phyloP scores from a whole-genome alignment of 2,113 vertebrate genomes.

The Peromyscus leucopus region DNA sequence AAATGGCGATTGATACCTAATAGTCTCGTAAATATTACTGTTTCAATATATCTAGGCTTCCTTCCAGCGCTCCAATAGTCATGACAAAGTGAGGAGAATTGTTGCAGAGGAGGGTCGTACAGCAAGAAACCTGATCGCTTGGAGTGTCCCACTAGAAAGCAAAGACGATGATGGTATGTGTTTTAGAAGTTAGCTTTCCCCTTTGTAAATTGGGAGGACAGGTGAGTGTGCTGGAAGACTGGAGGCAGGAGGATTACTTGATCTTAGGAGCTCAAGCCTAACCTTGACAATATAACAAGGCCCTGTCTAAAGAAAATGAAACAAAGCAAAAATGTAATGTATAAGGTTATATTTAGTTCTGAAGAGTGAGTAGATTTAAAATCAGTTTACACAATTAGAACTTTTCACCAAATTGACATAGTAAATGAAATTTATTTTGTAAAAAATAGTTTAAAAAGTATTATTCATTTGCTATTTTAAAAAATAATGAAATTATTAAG shows the following conservation, averaged over 20 bases:
- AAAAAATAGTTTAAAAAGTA: slow-evolving; percentile 40
- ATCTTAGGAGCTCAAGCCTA: not conserved
- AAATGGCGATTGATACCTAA: not conserved
- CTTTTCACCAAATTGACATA: not conserved
- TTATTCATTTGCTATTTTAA: slow-evolving; percentile 48
- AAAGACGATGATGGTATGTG: slow-evolving; percentile 96
- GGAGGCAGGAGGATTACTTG: not conserved
- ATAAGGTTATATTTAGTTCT: not conserved
- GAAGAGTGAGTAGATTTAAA: slow-evolving; percentile 17
- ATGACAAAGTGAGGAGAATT: slow-evolving; percentile 98
- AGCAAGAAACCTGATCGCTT: slow-evolving; percentile 97
- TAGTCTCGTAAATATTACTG: not conserved
- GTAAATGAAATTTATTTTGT: slow-evolving; percentile 48
- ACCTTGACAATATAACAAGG: not conserved
- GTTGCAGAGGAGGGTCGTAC: slow-evolving; percentile 98
- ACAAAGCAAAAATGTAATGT: not conserved
- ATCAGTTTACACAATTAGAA: not conserved
- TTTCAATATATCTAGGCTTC: slow-evolving; percentile 90
- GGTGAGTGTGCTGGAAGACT: not conserved
- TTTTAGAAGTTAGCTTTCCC: not conserved
- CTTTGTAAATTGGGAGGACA: slow-evolving; percentile 5
- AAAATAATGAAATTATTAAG: slow-evolving; percentile 14
- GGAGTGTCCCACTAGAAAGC: slow-evolving; percentile 97
- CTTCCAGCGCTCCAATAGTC: slow-evolving; percentile 98
- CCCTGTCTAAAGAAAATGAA: not conserved